Evolutionary conservation across 2,888 invertebrate genomes (phyloP).

Genomic region (Papilio gigon): DNA sequence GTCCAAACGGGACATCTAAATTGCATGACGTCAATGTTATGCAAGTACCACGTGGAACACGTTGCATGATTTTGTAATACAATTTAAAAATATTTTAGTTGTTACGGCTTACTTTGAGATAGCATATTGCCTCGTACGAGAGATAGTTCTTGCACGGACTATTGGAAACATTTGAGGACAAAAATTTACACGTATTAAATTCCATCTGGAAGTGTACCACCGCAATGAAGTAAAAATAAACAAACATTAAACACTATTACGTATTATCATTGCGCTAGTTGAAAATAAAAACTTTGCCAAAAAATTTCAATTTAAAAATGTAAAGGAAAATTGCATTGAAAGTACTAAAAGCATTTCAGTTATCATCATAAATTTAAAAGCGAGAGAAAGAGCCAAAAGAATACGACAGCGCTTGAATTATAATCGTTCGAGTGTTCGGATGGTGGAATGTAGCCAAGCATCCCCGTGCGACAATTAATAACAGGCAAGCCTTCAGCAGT

Average conservation of each 20-base stretch:
- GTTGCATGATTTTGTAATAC: background rate
- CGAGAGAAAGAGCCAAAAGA: conserved; percentile 10
- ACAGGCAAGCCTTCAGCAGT: background rate
- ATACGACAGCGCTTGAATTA: background rate
- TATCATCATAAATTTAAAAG: conserved; percentile 9
- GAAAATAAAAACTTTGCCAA: background rate
- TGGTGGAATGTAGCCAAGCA: conserved; percentile 23
- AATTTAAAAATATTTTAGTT: background rate
- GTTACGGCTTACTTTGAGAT: background rate
- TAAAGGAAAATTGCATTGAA: conserved; percentile 7
- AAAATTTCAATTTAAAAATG: background rate
- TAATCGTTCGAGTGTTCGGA: background rate
- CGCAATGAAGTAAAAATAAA: too few relatives aligned
- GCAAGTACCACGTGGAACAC: background rate
- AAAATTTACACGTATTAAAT: too few relatives aligned
- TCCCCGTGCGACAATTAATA: conserved; percentile 13
- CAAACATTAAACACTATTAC: too few relatives aligned
- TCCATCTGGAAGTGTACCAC: too few relatives aligned
- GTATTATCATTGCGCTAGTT: background rate
- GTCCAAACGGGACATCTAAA: conserved; percentile 13
- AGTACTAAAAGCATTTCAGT: conserved; percentile 19
- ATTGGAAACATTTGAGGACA: too few relatives aligned
- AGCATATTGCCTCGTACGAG: too few relatives aligned
- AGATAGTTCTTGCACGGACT: too few relatives aligned
- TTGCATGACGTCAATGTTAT: conserved; percentile 4